Base-by-base conservation (phyloP, 2,113 vertebrate genomes). In the Esox niger region DNA sequence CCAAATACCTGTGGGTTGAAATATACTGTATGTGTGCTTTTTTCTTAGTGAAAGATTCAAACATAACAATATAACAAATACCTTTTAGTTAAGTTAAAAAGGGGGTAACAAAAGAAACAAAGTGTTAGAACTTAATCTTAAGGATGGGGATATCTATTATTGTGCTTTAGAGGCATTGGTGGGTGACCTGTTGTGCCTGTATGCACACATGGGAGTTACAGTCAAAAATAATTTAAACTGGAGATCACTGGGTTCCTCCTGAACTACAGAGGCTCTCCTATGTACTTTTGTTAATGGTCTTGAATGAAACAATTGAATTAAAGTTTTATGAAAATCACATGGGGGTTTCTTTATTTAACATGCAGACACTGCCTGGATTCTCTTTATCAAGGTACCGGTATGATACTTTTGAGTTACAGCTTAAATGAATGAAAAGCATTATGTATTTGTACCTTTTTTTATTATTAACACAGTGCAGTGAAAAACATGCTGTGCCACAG, bases 271-370 rank as follows among this genome's bases (percentile, higher is more conserved):
- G 84, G 85, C 90, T 89, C 78, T 84, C 74, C 87, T 75, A 82
- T 89, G 88, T 91, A 84, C 83, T 91, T 92, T 91, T 91, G 91
- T 92, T 92, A 88, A 91, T 91, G 89, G 90, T 92, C 88, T 91
- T 90, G 91, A 92, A 91, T 90, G 91, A 92, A 92, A 90, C 76
- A 69, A 90, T 79, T 88, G 82, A 89, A 91, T 86, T 89, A 92
- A 93, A 92, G 84, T 93, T 93, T 91, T 93, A 92, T 90, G 87
- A 90, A 91, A 92, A 86, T 84, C 54, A 75, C 2, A n/a, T 27
- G 33, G 26, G 31, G 5, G 55, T 49, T 59, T 67, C 23, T 23
- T 27, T 62, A 29, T 60, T 52, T 46, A 29, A 30, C 30, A 30
- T 20, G 17, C 0, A 38, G 35, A 13, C 35, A 38, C 17, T 38